A percentile compares a stretch with the other conserved stretches of the same genome.
These are phyloP conservation scores for Coptodon bakossiorum DNA, from an alignment of 2,113 vertebrate species.

Conservation along the genomic window DNA sequence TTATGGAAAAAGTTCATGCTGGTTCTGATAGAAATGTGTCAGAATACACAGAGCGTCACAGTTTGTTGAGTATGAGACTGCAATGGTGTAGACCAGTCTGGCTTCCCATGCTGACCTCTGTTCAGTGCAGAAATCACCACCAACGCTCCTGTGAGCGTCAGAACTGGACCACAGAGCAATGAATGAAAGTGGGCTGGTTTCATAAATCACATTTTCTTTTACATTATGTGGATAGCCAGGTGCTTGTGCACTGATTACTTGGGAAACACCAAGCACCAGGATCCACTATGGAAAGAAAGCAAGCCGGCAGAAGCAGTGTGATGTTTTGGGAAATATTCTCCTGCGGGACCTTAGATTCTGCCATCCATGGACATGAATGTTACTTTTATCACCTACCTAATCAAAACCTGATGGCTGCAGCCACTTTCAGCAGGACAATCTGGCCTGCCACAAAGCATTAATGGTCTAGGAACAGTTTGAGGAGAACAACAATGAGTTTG, in stretches of 20 bases:
- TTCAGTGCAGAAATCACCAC: no score
- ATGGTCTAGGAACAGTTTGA: rapidly evolving
- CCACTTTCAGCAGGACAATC: background rate
- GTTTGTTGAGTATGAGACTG: no score
- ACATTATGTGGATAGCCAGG: background rate
- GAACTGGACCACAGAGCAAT: no score
- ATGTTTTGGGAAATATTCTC: background rate
- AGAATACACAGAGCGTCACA: no score
- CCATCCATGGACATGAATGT: rapidly evolving
- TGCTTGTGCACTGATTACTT: rapidly evolving
- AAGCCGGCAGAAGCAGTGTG: background rate
- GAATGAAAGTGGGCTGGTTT: no score
- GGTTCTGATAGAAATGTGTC: no score
- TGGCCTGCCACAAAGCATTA: rapidly evolving
- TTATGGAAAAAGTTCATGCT: no score
- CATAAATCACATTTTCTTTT: no score
- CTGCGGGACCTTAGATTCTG: background rate
- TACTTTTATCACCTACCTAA: background rate
- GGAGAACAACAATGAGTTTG: background rate
- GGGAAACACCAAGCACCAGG: rapidly evolving
- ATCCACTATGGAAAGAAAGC: background rate
- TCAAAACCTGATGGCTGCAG: background rate
- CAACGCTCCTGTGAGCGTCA: no score
- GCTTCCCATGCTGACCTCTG: no score
- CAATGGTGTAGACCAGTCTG: no score